These are phyloP conservation scores for Epinephelus coioides DNA, from an alignment of 2,797 vertebrate genomes.

Conservation along the genomic window DNA sequence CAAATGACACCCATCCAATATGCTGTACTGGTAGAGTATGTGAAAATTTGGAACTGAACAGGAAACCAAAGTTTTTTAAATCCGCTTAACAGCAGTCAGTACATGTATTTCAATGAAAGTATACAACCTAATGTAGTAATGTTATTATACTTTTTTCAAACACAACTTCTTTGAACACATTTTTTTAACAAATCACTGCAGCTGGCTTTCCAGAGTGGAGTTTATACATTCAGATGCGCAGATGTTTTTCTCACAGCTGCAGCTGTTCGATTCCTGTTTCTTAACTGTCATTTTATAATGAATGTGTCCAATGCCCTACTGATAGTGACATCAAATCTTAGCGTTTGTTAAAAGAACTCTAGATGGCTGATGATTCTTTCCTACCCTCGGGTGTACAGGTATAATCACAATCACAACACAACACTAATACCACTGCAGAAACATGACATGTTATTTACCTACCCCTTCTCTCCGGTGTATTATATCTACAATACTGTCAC, in stretches of 20 bases:
- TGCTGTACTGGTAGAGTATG: background rate
- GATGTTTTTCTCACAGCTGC: background rate
- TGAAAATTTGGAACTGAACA: background rate
- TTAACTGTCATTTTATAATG: conserved; percentile 7
- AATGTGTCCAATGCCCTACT: conserved; percentile 3
- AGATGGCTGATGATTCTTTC: conserved; percentile 3
- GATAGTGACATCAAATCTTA: conserved; percentile 5
- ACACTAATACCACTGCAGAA: conserved; percentile 17
- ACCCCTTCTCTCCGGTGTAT: background rate
- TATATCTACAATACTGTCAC: conserved; percentile 40
- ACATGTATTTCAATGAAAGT: conserved; percentile 1
- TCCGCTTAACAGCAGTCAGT: too few species aligned
- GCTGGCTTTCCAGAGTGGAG: conserved; percentile 12
- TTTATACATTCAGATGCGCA: background rate
- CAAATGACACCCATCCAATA: background rate
- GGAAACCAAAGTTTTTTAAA: background rate
- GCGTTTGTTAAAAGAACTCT: background rate
- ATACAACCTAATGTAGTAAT: conserved; percentile 5
- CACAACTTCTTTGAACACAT: background rate
- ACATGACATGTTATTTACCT: conserved; percentile 36
- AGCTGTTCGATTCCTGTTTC: conserved; percentile 17
- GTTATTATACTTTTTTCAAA: conserved; percentile 12
- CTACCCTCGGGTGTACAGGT: conserved; percentile 17
- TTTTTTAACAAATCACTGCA: conserved; percentile 5
- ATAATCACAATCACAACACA: conserved; percentile 24